Base-by-base conservation (phyloP, 1,140 invertebrate genomes). In the Nasonia longicornis region DNA sequence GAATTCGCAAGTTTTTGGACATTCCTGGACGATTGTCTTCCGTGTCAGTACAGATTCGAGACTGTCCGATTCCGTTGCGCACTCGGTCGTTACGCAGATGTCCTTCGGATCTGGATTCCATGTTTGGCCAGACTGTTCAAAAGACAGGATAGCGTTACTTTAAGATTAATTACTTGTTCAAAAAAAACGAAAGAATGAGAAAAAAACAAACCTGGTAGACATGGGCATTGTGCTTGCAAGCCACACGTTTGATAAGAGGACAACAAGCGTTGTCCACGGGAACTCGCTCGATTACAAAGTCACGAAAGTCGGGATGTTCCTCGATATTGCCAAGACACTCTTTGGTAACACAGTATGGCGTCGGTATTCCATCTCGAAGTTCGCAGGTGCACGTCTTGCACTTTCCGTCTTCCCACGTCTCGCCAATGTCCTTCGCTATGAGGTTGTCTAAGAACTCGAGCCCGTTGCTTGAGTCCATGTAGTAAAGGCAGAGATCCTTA, bases 401-500 rank as follows among this genome's bases (percentile, higher is more conserved):
- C 3, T 93, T 93, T 1, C 94, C 95, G 85, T 95, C 94, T 81
- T 91, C 84, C 95, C 95, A 95, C 2, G 87, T 91, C 16, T 93
- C 91, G 45, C 93, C 93, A 69, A 91, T 87, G 84, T 92, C 91
- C 74, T 91, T 91, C 82, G 92, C 92, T 11, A 92, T 82, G 4
- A 92, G 77, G 6, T 86, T 90, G 84, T 92, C 89, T 1, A 88
- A 84, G 14, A 81, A 83, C 3, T 90, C 82, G 70, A 92, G 77
- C 70, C 89, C 80, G 80, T 48, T 83, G n/a, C 48, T 91, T 83
- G 92, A 93, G 58, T 92, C 87, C 58, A 92, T 87, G 14, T 89
- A 92, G 58, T 94, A 94, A 26, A 96, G 87, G 85, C 96, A 96
- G 79, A 93, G 92, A 85, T 96, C 92, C 72, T 93, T 92, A 0